Conservation (phyloP, 2,113 vertebrate species). For the Acanthochromis polyacanthus region DNA sequence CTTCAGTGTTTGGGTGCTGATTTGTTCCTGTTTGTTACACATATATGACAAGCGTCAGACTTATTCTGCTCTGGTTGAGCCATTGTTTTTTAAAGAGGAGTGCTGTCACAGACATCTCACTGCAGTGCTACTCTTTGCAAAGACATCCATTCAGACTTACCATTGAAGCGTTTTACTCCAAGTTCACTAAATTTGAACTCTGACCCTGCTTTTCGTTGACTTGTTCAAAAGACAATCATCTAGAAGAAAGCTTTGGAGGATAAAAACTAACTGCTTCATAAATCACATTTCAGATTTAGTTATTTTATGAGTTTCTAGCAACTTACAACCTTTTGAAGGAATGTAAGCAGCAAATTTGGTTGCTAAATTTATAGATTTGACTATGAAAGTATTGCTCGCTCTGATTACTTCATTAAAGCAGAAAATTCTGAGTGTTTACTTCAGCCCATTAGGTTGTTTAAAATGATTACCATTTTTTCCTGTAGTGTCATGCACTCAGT, state of each 20-base stretch:
- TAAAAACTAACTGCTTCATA: background rate
- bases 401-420: slow-evolving; percentile 11
- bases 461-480: background rate
- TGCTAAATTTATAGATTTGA: slow-evolving; percentile 12
- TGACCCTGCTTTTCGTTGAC: slow-evolving; percentile 33
- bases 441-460: background rate
- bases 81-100: slow-evolving; percentile 31
- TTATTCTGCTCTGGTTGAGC: slow-evolving; percentile 47
- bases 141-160: slow-evolving; percentile 30
- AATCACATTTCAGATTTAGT: background rate
- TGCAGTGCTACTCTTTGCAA: background rate
- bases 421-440: slow-evolving; percentile 10
- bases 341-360: background rate
- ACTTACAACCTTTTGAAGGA: background rate
- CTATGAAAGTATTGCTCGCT: background rate
- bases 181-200: slow-evolving; percentile 28
- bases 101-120: slow-evolving; percentile 9
- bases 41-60: background rate
- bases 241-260: background rate
- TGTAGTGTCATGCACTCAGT: background rate
- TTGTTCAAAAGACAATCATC: slow-evolving; percentile 14
- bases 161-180: slow-evolving; percentile 26
- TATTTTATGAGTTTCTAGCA: background rate
- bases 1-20: background rate
- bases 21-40: background rate